Evolutionary conservation across 1,140 invertebrate species (phyloP).

Genomic region (Linepithema humile): DNA sequence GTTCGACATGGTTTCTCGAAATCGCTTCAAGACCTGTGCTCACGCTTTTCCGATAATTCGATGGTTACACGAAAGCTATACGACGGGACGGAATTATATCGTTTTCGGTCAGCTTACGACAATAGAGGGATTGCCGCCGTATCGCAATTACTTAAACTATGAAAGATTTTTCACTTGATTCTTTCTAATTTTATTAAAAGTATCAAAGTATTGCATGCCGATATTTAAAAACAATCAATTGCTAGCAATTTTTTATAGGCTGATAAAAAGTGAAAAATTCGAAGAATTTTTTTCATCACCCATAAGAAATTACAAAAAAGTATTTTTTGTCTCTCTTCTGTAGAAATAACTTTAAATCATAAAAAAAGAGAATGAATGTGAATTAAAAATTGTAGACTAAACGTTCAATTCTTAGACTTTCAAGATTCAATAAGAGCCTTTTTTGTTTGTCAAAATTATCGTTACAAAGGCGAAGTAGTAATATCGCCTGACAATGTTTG

Average conservation of each 20-base stretch:
- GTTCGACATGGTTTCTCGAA: slow-evolving; percentile 70
- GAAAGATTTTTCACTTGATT: slow-evolving; percentile 8
- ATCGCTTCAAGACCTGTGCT: slow-evolving; percentile 29
- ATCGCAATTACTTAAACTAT: slow-evolving; percentile 22
- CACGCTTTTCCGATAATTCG: slow-evolving; percentile 35
- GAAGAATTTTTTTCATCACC: background rate
- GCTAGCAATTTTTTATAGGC: slow-evolving; percentile 5
- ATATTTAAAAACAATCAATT: background rate
- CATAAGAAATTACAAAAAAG: background rate
- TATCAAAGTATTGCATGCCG: background rate
- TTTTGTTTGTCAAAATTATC: background rate
- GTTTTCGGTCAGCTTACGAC: slow-evolving; percentile 17
- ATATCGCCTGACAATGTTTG: background rate
- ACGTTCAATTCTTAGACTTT: background rate
- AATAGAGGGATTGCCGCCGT: background rate
- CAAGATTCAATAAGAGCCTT: background rate
- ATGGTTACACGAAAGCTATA: slow-evolving; percentile 7
- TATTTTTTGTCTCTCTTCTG: background rate
- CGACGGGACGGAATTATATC: background rate
- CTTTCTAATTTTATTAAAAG: slow-evolving; percentile 9
- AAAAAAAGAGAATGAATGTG: background rate
- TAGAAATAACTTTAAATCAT: background rate
- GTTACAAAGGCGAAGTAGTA: background rate
- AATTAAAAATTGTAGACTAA: background rate
- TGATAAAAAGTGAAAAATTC: background rate